Percentiles rank a stretch among this genome's conserved stretches.
phyloP scores from a whole-genome alignment of 2,113 vertebrate species.

The Sarotherodon lohbergeri region DNA sequence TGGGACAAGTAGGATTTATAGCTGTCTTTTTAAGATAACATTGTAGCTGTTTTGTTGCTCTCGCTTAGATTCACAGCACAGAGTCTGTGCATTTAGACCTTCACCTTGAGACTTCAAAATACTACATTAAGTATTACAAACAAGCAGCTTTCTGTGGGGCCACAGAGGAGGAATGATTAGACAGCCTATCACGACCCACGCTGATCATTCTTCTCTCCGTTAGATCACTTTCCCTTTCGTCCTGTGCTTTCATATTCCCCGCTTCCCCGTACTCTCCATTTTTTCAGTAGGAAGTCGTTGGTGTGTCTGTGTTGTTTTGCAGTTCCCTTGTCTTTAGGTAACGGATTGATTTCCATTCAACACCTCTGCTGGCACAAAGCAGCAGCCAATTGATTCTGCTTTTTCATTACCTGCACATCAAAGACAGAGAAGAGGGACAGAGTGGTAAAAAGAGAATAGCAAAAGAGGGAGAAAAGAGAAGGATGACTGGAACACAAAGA shows the following conservation, averaged over 20 bases:
- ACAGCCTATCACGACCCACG: neutral
- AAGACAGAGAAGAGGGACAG: neutral
- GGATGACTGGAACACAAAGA: neutral
- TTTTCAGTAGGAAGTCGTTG: neutral
- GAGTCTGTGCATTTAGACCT: neutral
- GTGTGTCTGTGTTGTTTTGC: constrained; percentile 25
- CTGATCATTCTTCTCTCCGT: neutral
- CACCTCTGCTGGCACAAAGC: constrained; percentile 32
- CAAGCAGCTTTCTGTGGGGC: constrained; percentile 1
- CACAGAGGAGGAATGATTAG: neutral
- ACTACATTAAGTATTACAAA: neutral
- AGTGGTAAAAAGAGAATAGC: neutral
- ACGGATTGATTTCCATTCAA: constrained; percentile 56
- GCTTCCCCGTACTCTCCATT: neutral
- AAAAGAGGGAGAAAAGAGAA: neutral
- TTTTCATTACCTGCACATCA: constrained; percentile 42
- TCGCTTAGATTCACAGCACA: neutral
- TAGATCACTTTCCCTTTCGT: neutral
- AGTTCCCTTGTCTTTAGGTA: constrained; percentile 40
- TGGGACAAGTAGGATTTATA: neutral
- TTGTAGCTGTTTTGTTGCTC: neutral
- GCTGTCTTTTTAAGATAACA: neutral
- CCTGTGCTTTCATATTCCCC: neutral
- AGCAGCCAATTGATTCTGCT: constrained; percentile 43
- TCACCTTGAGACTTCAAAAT: neutral